phyloP scores from a whole-genome alignment of 2,113 vertebrate species.

The Ciconia maguari region DNA sequence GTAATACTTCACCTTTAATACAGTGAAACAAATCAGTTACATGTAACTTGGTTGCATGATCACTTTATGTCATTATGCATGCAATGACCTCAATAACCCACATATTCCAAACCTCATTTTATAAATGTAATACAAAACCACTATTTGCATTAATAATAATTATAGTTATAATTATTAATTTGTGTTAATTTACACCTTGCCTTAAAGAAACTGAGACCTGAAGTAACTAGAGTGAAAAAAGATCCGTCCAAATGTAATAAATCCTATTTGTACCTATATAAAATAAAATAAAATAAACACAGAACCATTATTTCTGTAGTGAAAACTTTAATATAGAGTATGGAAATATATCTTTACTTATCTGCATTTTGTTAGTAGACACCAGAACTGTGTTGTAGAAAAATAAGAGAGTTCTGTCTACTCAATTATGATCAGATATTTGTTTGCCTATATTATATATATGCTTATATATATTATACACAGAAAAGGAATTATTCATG shows the following conservation, averaged over 20 bases:
- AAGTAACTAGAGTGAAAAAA: background rate
- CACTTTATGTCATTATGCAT: background rate
- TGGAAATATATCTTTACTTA: background rate
- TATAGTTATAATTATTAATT: background rate
- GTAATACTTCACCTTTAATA: background rate
- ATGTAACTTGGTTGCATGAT: background rate
- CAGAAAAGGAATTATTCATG: background rate
- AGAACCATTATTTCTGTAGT: background rate
- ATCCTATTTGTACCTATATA: background rate
- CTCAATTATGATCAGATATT: background rate
- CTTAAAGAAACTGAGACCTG: background rate
- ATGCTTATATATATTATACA: background rate
- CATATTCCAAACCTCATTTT: background rate
- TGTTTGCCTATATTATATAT: background rate
- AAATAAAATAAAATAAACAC: background rate
- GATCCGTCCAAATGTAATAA: background rate
- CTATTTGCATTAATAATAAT: background rate
- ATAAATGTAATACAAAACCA: background rate
- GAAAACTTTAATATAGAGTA: background rate
- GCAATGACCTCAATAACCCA: background rate
- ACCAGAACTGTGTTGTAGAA: background rate
- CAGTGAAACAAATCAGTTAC: background rate
- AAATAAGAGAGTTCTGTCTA: background rate
- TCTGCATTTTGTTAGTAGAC: background rate
- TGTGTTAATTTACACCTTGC: background rate